A percentile compares a stretch with the other conserved stretches of the same genome.
Evolutionary conservation across 2,797 vertebrate genomes (phyloP).

Genomic region (Odontamblyopus rebecca): DNA sequence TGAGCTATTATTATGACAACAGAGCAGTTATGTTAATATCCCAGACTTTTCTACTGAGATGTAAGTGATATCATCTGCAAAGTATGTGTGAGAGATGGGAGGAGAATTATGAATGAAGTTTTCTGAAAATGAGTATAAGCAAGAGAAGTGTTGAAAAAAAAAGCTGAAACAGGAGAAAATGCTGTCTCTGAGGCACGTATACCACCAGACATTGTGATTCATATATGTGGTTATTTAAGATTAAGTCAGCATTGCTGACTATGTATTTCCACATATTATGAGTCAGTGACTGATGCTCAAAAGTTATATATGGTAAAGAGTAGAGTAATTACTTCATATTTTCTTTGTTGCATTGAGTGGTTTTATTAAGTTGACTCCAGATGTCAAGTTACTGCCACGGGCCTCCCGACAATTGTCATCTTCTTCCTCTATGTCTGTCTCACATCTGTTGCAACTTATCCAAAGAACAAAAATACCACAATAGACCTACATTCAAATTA

Average conservation of each 20-base stretch:
- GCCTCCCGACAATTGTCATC: conserved; percentile 29
- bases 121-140: too few species aligned
- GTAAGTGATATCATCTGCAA: background rate
- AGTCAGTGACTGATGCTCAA: conserved; percentile 34
- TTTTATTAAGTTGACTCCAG: conserved; percentile 32
- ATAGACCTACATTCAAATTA: too few species aligned
- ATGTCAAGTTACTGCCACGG: conserved; percentile 33
- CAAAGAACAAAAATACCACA: background rate
- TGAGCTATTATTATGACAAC: conserved; percentile 23
- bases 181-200: conserved; percentile 12
- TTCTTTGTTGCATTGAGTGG: background rate
- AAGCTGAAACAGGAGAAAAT: background rate
- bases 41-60: background rate
- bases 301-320: conserved; percentile 5
- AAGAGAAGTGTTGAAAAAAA: background rate
- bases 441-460: conserved; percentile 48
- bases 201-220: conserved; percentile 28
- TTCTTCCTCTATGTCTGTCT: conserved; percentile 28
- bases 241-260: conserved; percentile 7
- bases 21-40: conserved; percentile 16
- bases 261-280: conserved; percentile 33
- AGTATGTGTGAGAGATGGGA: background rate
- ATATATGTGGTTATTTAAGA: background rate
- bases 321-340: background rate
- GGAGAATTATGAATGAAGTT: background rate